These are phyloP conservation scores for Drosophila lacertosa DNA, from an alignment of 1,140 invertebrate genomes.

Conservation along the genomic window DNA sequence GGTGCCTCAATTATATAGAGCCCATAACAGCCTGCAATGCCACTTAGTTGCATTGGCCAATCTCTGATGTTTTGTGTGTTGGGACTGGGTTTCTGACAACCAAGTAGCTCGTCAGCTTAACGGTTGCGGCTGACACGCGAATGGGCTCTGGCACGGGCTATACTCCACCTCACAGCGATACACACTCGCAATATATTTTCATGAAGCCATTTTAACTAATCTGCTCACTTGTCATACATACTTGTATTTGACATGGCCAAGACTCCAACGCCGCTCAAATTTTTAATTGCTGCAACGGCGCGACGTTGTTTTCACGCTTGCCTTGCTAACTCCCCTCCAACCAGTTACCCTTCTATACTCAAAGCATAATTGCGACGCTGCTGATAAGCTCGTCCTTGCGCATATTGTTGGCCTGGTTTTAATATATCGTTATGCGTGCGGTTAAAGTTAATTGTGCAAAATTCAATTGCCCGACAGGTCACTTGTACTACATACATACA, in stretches of 20 bases:
- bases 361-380: conserved; percentile 19
- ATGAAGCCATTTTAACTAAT: conserved; percentile 23
- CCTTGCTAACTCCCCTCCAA: background rate
- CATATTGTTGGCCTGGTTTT: conserved; percentile 18
- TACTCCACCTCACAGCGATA: background rate
- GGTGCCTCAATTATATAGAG: conserved; percentile 54
- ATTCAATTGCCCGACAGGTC: conserved; percentile 44
- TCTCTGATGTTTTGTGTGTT: conserved; percentile 8
- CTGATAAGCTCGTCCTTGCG: conserved; percentile 32
- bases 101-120: conserved; percentile 45
- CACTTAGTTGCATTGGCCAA: conserved; percentile 35
- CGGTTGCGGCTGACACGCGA: conserved; percentile 39
- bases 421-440: conserved; percentile 22
- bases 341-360: conserved; percentile 1
- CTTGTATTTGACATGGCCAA: conserved; percentile 51
- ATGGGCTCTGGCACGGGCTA: conserved; percentile 13
- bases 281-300: conserved; percentile 26
- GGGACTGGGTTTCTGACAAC: conserved; percentile 9
- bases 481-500: background rate
- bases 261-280: conserved; percentile 51
- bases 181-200: background rate
- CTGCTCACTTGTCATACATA: conserved; percentile 28
- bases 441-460: conserved; percentile 38
- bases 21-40: conserved; percentile 29
- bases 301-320: conserved; percentile 20